Evolutionary conservation across 2,113 vertebrate genomes (phyloP), one percentile per base, ranked within the genome.

Genomic region (Emberiza fucata): DNA sequence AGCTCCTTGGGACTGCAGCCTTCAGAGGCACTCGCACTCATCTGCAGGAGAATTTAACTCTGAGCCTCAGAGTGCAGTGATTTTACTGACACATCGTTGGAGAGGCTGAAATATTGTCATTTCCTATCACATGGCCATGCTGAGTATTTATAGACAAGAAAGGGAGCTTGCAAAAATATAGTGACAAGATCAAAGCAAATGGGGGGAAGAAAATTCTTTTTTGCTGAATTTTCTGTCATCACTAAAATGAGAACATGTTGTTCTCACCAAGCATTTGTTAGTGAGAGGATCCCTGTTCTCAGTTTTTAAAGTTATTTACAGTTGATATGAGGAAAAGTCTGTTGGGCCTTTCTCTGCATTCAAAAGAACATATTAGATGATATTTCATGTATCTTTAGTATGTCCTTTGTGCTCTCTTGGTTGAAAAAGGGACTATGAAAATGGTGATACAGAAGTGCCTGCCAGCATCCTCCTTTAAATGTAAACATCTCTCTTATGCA

Each of bases 61-160:
- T 57, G 42, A 94, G 84, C 92, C 48, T 60, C 51, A 54, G 75
- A 69, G 21, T 2, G 8, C 70, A 31, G 17, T 50, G 76, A 90
- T 86, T 97, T 90, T 89, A 91, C 71, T 90, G 80, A 75, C 54
- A 59, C 54, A n/a, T 39, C 59, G 23, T 86, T 86, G 47, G 54
- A 90, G n/a, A 35, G n/a, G 16, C 29, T 47, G 11, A 64, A 75
- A 88, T 87, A 60, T 33, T 83, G 35, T 44, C 11, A 94, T 92
- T 64, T 61, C 45, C 82, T 9, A 39, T 81, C 50, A 86, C 40
- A 11, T 51, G 48, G 39, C 39, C 37, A 8, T 50, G 76, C 18
- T 88, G 81, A 95, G 42, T 86, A 63, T 61, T 88, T 84, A 77
- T 76, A 91, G 91, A 78, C 92, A 76, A 88, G 28, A 40, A 78